Evolutionary conservation across 2,888 invertebrate species (phyloP).

Genomic region (Melikaiella ostensackeni): DNA sequence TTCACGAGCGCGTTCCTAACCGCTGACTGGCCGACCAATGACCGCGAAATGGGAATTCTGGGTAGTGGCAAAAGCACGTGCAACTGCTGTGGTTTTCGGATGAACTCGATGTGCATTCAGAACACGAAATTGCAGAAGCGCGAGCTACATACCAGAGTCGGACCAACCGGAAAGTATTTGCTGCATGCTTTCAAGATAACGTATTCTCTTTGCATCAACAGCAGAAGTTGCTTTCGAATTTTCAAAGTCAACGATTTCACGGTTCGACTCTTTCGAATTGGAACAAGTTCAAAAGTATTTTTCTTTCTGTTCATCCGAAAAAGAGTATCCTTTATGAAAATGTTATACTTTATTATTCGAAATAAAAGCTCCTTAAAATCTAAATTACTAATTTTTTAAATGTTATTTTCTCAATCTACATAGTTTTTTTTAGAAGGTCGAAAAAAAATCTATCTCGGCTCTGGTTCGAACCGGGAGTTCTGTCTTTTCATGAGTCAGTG

Average conservation of each 20-base stretch:
- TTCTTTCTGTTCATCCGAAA: background rate
- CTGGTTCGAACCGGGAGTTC: no score
- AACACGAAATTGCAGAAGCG: constrained; percentile 51
- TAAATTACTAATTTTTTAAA: no score
- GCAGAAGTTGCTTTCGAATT: background rate
- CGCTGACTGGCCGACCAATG: constrained; percentile 44
- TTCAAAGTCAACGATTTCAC: background rate
- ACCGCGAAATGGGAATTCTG: constrained; percentile 54
- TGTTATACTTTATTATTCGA: background rate
- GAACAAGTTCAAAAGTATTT: background rate
- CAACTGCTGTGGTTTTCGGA: constrained; percentile 52
- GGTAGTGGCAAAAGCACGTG: constrained; percentile 53
- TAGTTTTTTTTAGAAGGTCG: no score
- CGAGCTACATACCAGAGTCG: constrained; percentile 47
- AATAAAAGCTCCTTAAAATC: no score
- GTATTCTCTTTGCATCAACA: background rate
- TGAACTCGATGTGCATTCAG: constrained; percentile 51
- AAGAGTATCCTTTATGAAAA: background rate
- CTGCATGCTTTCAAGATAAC: background rate
- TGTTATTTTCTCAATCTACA: no score
- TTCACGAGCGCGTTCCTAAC: constrained; percentile 42
- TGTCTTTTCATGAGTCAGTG: no score
- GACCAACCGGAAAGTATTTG: background rate
- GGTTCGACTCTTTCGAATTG: background rate
- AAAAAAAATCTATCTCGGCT: no score